Evolutionary conservation across 1,140 invertebrate genomes (phyloP).

Genomic region (Papilio xuthus): DNA sequence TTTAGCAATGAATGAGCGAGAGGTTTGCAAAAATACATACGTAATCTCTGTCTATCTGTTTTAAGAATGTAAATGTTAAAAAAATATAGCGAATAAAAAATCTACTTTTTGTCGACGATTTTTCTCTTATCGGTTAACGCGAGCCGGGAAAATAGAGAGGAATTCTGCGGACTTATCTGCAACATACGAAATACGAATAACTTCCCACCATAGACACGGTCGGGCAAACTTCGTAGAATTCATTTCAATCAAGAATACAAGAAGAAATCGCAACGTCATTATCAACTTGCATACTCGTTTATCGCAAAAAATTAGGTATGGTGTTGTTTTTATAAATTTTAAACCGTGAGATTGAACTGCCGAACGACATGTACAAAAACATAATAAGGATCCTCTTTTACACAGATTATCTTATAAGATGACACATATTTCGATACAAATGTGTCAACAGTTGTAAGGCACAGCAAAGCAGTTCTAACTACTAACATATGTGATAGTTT

Average conservation of each 20-base stretch:
- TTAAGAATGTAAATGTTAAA: too few species aligned
- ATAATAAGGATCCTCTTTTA: not conserved
- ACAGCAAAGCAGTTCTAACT: not conserved
- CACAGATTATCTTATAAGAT: not conserved
- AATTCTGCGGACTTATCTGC: not conserved
- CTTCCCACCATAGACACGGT: not conserved
- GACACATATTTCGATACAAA: not conserved
- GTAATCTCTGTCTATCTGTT: too few species aligned
- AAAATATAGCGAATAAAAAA: not conserved
- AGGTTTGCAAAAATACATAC: too few species aligned
- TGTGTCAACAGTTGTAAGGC: not conserved
- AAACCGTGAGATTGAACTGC: not conserved
- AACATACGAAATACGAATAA: not conserved
- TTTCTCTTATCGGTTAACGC: not conserved
- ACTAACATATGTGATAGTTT: not conserved
- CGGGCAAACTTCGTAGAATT: not conserved
- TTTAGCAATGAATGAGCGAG: not conserved
- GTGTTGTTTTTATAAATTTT: not conserved
- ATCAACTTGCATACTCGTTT: not conserved
- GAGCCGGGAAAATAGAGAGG: not conserved
- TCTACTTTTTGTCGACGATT: not conserved
- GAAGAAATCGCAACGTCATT: slow-evolving; percentile 4
- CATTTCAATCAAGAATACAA: not conserved
- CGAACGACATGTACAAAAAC: not conserved
- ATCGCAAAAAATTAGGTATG: not conserved